Conservation (phyloP, 2,797 vertebrate genomes). For the Emydoidea blandingii region DNA sequence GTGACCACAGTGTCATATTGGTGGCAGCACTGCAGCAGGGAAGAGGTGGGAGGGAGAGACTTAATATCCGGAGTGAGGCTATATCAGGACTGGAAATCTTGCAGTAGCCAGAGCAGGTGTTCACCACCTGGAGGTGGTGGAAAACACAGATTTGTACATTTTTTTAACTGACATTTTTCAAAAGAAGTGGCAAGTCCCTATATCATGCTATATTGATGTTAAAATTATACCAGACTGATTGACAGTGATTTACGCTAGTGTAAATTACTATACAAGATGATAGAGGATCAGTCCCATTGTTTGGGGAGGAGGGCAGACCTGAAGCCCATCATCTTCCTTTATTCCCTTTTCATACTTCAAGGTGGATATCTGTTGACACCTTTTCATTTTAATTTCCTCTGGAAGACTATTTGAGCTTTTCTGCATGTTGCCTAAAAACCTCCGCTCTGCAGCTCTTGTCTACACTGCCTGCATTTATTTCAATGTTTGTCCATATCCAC, state of each 20-base stretch:
- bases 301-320: background rate
- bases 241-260: background rate
- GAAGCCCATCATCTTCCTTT: background rate
- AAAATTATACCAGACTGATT: background rate
- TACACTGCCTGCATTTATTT: background rate
- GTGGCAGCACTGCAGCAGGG: too few species aligned
- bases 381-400: background rate
- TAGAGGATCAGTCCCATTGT: background rate
- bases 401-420: background rate
- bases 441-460: accelerated
- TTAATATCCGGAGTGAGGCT: background rate
- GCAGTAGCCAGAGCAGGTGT: background rate
- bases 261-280: background rate
- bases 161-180: background rate
- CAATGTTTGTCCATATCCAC: background rate
- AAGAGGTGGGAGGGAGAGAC: background rate
- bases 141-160: background rate
- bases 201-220: background rate
- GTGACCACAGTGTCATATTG: background rate
- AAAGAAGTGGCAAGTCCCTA: background rate
- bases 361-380: background rate
- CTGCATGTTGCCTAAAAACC: background rate
- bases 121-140: background rate
- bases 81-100: background rate
- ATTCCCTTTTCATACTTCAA: accelerated